Evolutionary conservation across 2,113 vertebrate genomes (phyloP).

Genomic region (Solea solea): DNA sequence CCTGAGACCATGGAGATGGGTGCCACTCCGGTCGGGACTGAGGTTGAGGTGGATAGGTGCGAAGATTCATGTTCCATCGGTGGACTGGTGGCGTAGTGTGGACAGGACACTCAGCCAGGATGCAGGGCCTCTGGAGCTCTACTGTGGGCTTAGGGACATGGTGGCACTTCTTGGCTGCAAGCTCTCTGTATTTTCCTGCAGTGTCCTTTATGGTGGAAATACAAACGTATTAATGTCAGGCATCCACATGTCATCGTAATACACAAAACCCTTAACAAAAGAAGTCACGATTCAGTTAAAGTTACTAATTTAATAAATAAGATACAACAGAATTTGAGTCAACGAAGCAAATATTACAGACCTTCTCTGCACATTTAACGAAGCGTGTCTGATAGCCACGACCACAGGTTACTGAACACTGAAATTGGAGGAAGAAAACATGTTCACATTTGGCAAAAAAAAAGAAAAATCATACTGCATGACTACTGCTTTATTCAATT

Average conservation of each 20-base stretch:
- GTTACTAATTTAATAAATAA: background rate
- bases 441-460: background rate
- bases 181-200: conserved; percentile 85
- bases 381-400: conserved; percentile 83
- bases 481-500: conserved; percentile 9
- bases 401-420: conserved; percentile 89
- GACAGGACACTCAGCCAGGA: conserved; percentile 72
- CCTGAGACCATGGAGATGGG: conserved; percentile 88
- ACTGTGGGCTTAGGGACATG: conserved; percentile 80
- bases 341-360: conserved; percentile 31
- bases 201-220: conserved; percentile 57
- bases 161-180: conserved; percentile 84
- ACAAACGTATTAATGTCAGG: background rate
- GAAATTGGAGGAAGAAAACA: conserved; percentile 5
- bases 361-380: conserved; percentile 87
- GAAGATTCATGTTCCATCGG: conserved; percentile 27
- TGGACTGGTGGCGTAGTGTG: conserved; percentile 59
- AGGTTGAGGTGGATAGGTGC: conserved; percentile 46
- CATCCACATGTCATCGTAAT: background rate
- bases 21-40: conserved; percentile 80
- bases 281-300: background rate
- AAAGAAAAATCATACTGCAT: background rate
- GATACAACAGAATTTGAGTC: too few species aligned
- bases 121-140: conserved; percentile 81
- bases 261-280: background rate